Conservation (phyloP, 1,140 invertebrate species). For the Eciton burchellii region DNA sequence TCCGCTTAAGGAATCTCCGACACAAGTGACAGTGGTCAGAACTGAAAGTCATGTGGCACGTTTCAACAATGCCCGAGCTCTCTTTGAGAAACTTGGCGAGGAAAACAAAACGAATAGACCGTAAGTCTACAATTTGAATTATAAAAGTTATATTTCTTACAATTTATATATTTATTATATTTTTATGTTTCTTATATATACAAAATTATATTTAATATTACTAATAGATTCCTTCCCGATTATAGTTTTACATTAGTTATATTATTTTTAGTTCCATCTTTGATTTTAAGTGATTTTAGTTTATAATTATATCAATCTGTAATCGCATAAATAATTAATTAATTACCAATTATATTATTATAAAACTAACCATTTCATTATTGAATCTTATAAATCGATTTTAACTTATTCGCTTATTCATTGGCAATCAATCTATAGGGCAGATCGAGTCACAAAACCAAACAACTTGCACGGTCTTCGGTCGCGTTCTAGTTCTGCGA, state of each 20-base stretch:
- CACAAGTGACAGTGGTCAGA: constrained; percentile 91
- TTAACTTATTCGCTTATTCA: background rate
- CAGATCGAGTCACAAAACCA: constrained; percentile 79
- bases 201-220: background rate
- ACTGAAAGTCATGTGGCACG: constrained; percentile 95
- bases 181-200: background rate
- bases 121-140: constrained; percentile 72
- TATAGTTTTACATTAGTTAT: background rate
- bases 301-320: no score
- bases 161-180: background rate
- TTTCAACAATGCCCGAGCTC: constrained; percentile 96
- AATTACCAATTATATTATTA: no score
- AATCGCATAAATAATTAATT: no score
- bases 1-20: constrained; percentile 84
- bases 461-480: constrained; percentile 82
- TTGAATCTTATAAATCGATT: background rate
- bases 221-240: background rate
- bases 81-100: constrained; percentile 96
- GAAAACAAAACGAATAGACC: constrained; percentile 87
- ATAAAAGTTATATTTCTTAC: constrained; percentile 1
- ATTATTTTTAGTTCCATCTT: background rate
- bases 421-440: constrained; percentile 64
- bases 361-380: no score
- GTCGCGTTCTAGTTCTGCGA: constrained; percentile 87
- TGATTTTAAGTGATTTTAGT: no score